phyloP scores from a whole-genome alignment of 2,113 vertebrate genomes.

The Choloepus hoffmanni region DNA sequence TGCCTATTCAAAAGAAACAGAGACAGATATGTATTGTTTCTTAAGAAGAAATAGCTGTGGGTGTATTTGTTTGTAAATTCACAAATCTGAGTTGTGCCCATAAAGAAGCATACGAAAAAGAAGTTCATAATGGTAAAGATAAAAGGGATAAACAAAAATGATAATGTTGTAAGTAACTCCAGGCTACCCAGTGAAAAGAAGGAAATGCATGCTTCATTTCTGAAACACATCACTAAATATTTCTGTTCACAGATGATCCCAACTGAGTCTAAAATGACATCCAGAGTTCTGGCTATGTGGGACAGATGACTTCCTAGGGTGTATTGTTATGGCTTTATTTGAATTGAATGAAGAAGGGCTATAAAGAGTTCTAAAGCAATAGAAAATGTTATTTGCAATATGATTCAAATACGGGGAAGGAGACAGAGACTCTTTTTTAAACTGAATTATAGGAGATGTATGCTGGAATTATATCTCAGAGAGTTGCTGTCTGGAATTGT shows the following conservation, averaged over 20 bases:
- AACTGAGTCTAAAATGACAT: conserved; percentile 8
- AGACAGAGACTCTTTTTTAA: neutral
- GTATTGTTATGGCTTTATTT: neutral
- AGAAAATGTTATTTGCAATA: neutral
- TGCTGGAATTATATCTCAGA: neutral
- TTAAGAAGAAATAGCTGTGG: neutral
- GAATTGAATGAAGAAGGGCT: neutral
- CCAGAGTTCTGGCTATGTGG: neutral
- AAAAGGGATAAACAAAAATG: neutral
- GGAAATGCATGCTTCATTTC: neutral
- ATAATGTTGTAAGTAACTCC: neutral
- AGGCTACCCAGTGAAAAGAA: neutral
- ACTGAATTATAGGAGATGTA: neutral
- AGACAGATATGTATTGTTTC: neutral
- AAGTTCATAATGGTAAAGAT: neutral
- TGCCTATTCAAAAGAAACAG: neutral
- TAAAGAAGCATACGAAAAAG: neutral
- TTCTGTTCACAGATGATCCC: neutral
- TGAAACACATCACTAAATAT: neutral
- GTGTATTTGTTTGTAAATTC: neutral
- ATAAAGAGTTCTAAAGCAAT: neutral
- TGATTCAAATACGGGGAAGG: neutral
- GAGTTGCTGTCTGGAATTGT: neutral
- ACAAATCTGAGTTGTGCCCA: neutral
- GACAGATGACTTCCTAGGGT: neutral